Evolutionary conservation across 1,140 invertebrate species (phyloP).

Genomic region (Phocides pigmalion): DNA sequence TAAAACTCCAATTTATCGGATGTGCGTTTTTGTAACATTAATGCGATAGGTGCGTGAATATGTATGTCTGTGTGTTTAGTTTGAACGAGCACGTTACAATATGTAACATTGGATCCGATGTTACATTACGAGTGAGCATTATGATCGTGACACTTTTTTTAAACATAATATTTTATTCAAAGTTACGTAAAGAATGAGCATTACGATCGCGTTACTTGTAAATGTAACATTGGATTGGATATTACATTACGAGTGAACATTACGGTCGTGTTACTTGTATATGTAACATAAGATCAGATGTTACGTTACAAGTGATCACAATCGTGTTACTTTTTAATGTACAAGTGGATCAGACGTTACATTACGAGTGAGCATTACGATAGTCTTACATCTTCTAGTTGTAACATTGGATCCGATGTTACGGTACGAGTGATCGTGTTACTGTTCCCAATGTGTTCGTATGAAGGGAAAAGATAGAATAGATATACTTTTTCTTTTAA

Average conservation of each 20-base stretch:
- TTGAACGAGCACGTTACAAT: background rate
- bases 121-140: conserved; percentile 16
- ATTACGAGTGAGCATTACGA: conserved; percentile 19
- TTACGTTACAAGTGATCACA: conserved; percentile 14
- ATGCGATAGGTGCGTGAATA: conserved; percentile 11
- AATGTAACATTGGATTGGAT: background rate
- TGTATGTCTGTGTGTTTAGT: conserved; percentile 1
- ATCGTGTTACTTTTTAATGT: too few species aligned
- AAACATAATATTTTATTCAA: background rate
- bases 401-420: background rate
- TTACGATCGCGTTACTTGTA: conserved; percentile 1
- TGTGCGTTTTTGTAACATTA: conserved; percentile 1
- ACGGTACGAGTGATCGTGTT: conserved; percentile 13
- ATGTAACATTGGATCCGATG: background rate
- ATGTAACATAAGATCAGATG: background rate
- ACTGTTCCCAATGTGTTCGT: conserved; percentile 8
- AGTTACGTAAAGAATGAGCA: conserved; percentile 9
- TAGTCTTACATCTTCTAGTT: too few species aligned
- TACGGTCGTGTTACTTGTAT: too few species aligned
- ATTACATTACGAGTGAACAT: conserved; percentile 15
- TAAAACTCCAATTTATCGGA: conserved; percentile 8
- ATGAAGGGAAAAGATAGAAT: conserved; percentile 7
- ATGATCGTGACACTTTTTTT: too few species aligned
- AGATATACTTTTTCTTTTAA: background rate
- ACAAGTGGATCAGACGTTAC: background rate